Base-by-base conservation (phyloP, 2,113 vertebrate species). In the Mesembrinibis cayennensis region DNA sequence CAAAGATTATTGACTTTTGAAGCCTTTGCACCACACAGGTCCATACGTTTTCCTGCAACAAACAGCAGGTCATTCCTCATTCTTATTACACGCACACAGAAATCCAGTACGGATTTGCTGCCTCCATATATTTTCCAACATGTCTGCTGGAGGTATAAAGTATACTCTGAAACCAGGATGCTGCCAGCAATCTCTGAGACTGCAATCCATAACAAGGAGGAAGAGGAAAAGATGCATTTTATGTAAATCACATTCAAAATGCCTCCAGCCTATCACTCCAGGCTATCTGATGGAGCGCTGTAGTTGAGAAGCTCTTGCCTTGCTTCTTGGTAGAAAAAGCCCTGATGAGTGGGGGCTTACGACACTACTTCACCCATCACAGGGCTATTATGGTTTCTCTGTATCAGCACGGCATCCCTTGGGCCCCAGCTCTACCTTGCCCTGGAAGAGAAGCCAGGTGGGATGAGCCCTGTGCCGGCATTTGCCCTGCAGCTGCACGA, bases 401-500 rank as follows among this genome's bases (percentile, higher is more conserved):
- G 16, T 9, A 26, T 12, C 70, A 55, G 56, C 32, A 7, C 19
- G 19, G 36, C 59, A 36, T 32, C 30, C 17, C 13, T 15, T 21
- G 6, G 42, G 44, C 45, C 32, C 45, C 69, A 76, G 27, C 44
- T 82, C 44, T 63, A 58, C 76, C 61, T 61, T 42, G 65, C 26
- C 44, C 61, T 71, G 72, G 47, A 49, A 44, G 45, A 74, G 72
- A 52, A 87, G 53, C 30, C 56, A 26, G 71, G 52, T 20, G 47
- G 42, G 42, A 55, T 3, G 3, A 53, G 56, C 56, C 1, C 0
- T 19, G 52, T 29, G 58, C 52, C 2, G 10, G 38, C 2, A 0
- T 47, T 47, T n/a, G 40, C 47, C 32, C 52, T 56, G 55, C 61
- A 55, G 74, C 65, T 56, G 36, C 9, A 8, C 1, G 6, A 52